Evolutionary conservation across 2,113 vertebrate species (phyloP), one percentile per base, ranked within the genome.

Genomic region (Cryptotis parvus): DNA sequence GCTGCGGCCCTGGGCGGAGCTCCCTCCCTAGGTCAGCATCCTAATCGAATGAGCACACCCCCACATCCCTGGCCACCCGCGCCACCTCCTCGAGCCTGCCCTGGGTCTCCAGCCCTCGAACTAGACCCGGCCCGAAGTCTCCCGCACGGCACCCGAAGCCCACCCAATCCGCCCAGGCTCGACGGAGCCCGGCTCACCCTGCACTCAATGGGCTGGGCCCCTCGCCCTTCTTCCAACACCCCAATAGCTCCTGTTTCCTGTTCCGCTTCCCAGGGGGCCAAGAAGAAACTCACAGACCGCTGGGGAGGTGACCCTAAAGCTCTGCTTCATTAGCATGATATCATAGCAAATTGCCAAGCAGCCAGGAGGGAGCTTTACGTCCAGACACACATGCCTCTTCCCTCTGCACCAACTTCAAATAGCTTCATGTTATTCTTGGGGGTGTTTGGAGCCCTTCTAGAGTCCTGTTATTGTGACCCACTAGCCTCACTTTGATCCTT

Each of bases 391-490:
- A n/a, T 41, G 27, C 14, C 65, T 68, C 52, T 65, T 73, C 37
- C 63, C 77, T 41, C 84, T 70, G 73, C 88, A 58, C 20, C 52
- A 58, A 83, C 75, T 78, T 84, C 76, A 77, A 49, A 84, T 85
- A 35, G 80, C 74, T 94, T 22, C 49, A 6, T 52, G 55, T 86
- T 92, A 33, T 76, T 91, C 78, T 73, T 86, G 78, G 52, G 80
- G 43, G 24, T 0, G 1, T 85, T 92, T 84, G 29, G 26, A 37
- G 75, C 85, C 74, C 41, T 80, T 73, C 55, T 58, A 8, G 55
- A 24, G 22, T 24, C 18, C 55, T 22, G 22, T 58, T 22, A 6
- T 18, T 58, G 55, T 24, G 55, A 89, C 14, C 70, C 63, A 86
- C 16, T 61, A 73, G 55, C 45, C 49, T 45, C 63, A 63, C 43